These are phyloP conservation scores for Erebia aethiops DNA, from an alignment of 2,888 invertebrate genomes.

Conservation along the genomic window DNA sequence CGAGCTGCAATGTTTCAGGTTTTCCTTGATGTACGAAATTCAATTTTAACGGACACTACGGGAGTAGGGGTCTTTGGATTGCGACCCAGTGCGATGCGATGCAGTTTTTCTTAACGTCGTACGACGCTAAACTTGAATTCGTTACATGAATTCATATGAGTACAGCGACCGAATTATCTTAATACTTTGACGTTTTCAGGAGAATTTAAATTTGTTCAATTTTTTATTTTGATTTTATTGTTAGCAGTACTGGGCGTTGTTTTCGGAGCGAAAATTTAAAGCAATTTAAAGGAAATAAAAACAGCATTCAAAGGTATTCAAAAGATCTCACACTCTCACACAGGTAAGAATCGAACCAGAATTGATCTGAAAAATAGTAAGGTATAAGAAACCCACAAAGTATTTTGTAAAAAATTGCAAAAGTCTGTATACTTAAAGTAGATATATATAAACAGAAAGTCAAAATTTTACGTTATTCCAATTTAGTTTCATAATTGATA, in stretches of 20 bases:
- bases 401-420: no score
- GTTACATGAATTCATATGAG: slow-evolving; percentile 63
- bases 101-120: slow-evolving; percentile 52
- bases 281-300: neutral
- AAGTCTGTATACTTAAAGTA: no score
- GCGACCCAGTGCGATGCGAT: slow-evolving; percentile 43
- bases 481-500: no score
- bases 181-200: slow-evolving; percentile 19
- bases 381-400: no score
- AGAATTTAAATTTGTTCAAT: neutral
- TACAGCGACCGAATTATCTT: slow-evolving; percentile 43
- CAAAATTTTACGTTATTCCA: no score
- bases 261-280: neutral
- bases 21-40: slow-evolving; percentile 23
- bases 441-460: no score
- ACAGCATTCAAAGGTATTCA: no score
- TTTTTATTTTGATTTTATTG: neutral
- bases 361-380: no score
- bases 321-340: no score
- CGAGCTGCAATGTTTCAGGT: slow-evolving; percentile 16
- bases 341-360: no score
- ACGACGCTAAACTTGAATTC: slow-evolving; percentile 76
- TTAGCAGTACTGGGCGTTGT: neutral
- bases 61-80: slow-evolving; percentile 29
- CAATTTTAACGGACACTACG: slow-evolving; percentile 24